Evolutionary conservation across 2,888 invertebrate genomes (phyloP).

Genomic region (Spisula subtruncata): DNA sequence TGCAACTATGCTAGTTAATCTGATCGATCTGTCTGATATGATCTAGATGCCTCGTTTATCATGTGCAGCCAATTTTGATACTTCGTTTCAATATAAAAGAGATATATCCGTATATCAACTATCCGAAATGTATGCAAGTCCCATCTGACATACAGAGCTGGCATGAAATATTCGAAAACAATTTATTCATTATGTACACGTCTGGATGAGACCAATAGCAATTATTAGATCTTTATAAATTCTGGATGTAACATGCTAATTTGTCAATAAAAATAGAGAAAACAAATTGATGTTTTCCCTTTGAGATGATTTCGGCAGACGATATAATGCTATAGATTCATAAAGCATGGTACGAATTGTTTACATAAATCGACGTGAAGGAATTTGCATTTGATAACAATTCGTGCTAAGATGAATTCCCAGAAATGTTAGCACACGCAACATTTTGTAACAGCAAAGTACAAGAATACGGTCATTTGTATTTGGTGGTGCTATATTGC

Average conservation of each 20-base stretch:
- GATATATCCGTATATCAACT: conserved; percentile 37
- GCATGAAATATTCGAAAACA: conserved; percentile 44
- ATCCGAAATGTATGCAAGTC: conserved; percentile 35
- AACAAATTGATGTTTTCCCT: conserved; percentile 42
- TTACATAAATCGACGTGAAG: conserved; percentile 21
- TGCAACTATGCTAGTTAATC: neutral
- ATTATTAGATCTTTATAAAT: conserved; percentile 42
- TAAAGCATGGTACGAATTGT: conserved; percentile 17
- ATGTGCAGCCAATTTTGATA: conserved; percentile 32
- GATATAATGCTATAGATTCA: conserved; percentile 27
- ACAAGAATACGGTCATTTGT: neutral
- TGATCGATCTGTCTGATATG: conserved; percentile 7
- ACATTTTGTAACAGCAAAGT: neutral
- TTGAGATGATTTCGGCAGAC: conserved; percentile 36
- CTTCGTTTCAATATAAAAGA: conserved; percentile 31
- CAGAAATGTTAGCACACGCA: neutral
- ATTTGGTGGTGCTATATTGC: neutral
- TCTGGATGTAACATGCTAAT: conserved; percentile 43
- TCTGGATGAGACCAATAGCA: conserved; percentile 17
- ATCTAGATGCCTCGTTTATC: conserved; percentile 29
- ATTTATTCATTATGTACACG: conserved; percentile 44
- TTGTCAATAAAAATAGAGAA: conserved; percentile 37
- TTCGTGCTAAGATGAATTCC: neutral
- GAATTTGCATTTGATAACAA: conserved; percentile 28
- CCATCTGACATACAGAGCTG: conserved; percentile 41